phyloP scores from a whole-genome alignment of 2,888 invertebrate species.

The Villa cingulata region DNA sequence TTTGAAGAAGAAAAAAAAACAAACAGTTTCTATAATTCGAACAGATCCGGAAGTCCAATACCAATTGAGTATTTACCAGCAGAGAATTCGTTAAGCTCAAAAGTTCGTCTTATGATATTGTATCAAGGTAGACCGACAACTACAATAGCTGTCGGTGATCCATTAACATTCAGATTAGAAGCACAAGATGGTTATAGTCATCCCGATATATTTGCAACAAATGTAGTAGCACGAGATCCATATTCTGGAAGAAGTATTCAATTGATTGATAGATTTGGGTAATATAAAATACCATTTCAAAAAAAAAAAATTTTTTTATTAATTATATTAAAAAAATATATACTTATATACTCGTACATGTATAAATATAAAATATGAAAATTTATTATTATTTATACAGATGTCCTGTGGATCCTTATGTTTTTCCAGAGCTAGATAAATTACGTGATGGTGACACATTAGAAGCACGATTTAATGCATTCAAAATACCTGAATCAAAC shows the following conservation, averaged over 20 bases:
- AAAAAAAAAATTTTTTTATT: neutral
- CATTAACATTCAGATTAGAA: conserved; percentile 75
- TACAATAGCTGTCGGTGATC: conserved; percentile 86
- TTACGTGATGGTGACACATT: conserved; percentile 73
- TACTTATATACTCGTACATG: too few species aligned
- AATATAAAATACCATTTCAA: conserved; percentile 17
- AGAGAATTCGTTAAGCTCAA: conserved; percentile 79
- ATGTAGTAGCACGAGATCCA: conserved; percentile 84
- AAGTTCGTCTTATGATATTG: conserved; percentile 66
- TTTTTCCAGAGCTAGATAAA: conserved; percentile 80
- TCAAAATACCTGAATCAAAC: conserved; percentile 88
- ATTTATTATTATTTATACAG: conserved; percentile 35
- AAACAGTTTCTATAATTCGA: conserved; percentile 41
- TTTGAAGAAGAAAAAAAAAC: conserved; percentile 23
- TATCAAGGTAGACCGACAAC: conserved; percentile 86
- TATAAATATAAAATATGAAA: neutral
- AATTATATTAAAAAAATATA: neutral
- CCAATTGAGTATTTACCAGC: conserved; percentile 87
- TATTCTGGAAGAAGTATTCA: conserved; percentile 83
- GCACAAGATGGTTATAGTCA: conserved; percentile 82
- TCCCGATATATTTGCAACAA: conserved; percentile 82
- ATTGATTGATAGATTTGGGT: conserved; percentile 81
- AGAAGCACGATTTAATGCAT: conserved; percentile 85
- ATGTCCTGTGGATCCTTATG: conserved; percentile 81
- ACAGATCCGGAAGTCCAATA: conserved; percentile 79